A percentile compares a stretch with the other conserved stretches of the same genome.
Conservation (phyloP, 2,888 invertebrate genomes). For the Xylocampa areola region DNA sequence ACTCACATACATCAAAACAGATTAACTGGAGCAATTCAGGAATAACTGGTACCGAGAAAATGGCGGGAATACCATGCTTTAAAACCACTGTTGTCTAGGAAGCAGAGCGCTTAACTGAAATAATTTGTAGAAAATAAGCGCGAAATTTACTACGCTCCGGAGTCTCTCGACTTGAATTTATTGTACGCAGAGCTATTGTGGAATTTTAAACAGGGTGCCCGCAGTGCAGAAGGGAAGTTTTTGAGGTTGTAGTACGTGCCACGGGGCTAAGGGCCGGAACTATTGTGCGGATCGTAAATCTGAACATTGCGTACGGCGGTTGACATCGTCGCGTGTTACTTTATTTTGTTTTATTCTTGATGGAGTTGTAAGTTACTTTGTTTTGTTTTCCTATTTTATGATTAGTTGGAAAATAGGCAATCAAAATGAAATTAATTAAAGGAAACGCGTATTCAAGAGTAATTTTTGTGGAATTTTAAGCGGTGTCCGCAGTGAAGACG, state of each 20-base stretch:
- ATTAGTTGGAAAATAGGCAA: no score
- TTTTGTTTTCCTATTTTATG: no score
- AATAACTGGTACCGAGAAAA: constrained; percentile 43
- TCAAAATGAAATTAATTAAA: no score
- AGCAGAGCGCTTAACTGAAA: constrained; percentile 70
- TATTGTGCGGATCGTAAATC: constrained; percentile 50
- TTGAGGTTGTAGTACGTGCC: constrained; percentile 49
- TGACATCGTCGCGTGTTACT: constrained; percentile 8
- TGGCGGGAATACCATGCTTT: constrained; percentile 48
- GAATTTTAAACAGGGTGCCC: constrained; percentile 82
- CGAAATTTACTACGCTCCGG: constrained; percentile 77
- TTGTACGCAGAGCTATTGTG: constrained; percentile 80
- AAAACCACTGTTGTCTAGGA: constrained; percentile 55
- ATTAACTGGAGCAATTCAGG: constrained; percentile 41
- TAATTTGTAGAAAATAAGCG: constrained; percentile 83
- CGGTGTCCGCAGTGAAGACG: no score
- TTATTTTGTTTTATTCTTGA: constrained; percentile 5
- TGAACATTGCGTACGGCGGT: constrained; percentile 29
- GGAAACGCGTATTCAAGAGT: no score
- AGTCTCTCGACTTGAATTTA: constrained; percentile 80
- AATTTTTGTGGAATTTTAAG: no score
- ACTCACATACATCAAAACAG: constrained; percentile 50
- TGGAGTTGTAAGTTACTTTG: no score
- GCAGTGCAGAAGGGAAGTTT: constrained; percentile 73
- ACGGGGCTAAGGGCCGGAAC: constrained; percentile 32